These are phyloP conservation scores for Umimayanthus chanpuru DNA, from an alignment of 92 coral and sea anemone genomes.

Conservation along the genomic window DNA sequence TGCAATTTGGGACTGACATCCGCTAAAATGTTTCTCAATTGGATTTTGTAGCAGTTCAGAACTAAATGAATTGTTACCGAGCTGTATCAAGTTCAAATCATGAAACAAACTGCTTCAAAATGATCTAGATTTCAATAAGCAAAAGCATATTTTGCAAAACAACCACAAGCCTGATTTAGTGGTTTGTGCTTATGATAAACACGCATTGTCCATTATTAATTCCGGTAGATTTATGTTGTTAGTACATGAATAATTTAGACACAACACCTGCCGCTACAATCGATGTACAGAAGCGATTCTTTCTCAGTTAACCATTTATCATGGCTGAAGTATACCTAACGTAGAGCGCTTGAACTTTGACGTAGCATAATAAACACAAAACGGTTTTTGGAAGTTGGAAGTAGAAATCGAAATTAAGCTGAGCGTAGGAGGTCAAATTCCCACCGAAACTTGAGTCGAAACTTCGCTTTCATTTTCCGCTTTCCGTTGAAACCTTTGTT, in stretches of 20 bases:
- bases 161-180: slow-evolving; percentile 17
- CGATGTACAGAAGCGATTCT: neutral
- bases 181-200: slow-evolving; percentile 16
- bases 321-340: neutral
- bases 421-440: neutral
- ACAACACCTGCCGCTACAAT: slow-evolving; percentile 16
- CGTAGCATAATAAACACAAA: neutral
- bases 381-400: neutral
- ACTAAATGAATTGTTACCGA: neutral
- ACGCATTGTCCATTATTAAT: slow-evolving; percentile 28
- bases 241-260: slow-evolving; percentile 14
- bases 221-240: slow-evolving; percentile 25
- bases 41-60: neutral
- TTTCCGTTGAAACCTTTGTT: neutral
- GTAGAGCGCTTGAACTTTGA: neutral
- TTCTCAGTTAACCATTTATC: neutral
- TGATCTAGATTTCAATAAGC: slow-evolving; percentile 2
- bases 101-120: slow-evolving; percentile 10
- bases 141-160: slow-evolving; percentile 9
- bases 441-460: neutral
- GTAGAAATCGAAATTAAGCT: neutral
- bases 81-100: neutral
- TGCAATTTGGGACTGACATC: neutral
- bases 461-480: neutral
- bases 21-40: neutral